phyloP scores from a whole-genome alignment of 2,113 vertebrate genomes.

The Columba janthina region DNA sequence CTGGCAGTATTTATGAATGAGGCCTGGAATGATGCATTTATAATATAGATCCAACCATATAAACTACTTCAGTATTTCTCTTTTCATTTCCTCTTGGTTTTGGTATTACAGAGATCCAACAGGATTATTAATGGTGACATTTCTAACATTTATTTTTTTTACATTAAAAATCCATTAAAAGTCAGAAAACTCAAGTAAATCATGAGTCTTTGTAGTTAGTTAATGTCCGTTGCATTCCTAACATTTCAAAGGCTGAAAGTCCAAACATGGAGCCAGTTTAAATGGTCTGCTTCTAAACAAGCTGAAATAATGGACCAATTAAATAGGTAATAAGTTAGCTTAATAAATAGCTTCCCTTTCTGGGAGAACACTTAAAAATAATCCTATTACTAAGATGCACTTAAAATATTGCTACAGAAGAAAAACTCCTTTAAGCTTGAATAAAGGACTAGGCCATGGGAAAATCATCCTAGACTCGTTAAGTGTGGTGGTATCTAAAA shows the following conservation, averaged over 20 bases:
- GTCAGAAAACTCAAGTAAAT: background rate
- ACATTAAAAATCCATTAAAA: background rate
- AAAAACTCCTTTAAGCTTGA: background rate
- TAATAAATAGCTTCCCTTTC: background rate
- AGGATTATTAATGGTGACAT: background rate
- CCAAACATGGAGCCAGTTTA: background rate
- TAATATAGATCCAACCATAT: background rate
- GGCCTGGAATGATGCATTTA: background rate
- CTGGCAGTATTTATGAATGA: background rate
- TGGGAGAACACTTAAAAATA: background rate
- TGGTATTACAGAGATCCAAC: background rate
- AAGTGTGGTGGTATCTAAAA: background rate
- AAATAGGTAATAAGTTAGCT: background rate
- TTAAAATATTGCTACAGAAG: background rate
- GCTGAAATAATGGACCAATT: background rate
- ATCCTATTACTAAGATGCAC: background rate
- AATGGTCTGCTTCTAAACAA: background rate
- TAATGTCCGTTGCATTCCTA: background rate
- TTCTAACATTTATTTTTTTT: background rate
- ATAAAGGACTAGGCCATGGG: background rate
- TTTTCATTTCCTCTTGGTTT: background rate
- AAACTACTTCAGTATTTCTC: background rate
- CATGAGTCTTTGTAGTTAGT: background rate
- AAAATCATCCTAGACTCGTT: rapidly evolving
- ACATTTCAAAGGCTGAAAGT: background rate